Conservation (phyloP, 2,797 vertebrate genomes). For the Limosa lapponica region DNA sequence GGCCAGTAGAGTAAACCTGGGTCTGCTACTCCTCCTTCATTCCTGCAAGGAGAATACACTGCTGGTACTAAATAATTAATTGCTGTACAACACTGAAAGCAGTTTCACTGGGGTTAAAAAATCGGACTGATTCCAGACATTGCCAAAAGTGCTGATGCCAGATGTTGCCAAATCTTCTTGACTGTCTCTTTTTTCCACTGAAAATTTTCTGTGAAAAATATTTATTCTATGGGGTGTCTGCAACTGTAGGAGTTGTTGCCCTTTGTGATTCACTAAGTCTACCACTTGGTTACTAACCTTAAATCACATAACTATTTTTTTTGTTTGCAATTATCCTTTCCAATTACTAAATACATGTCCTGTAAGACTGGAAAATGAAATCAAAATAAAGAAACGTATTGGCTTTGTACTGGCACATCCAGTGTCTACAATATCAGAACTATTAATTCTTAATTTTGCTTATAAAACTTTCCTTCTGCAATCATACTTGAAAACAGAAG, state of each 20-base stretch:
- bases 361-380: neutral
- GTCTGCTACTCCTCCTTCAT: neutral
- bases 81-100: neutral
- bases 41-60: neutral
- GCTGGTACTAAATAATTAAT: neutral
- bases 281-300: neutral
- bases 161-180: neutral
- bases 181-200: neutral
- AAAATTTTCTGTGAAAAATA: neutral
- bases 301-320: neutral
- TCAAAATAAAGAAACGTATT: neutral
- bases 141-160: neutral
- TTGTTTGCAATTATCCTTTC: neutral
- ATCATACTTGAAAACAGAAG: neutral
- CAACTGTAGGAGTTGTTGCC: neutral
- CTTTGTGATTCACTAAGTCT: neutral
- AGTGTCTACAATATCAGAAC: neutral
- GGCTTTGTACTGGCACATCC: neutral
- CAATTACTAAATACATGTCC: neutral
- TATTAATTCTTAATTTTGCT: neutral
- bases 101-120: neutral
- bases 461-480: neutral
- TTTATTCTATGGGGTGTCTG: neutral
- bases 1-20: neutral
- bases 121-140: neutral